These are phyloP conservation scores for Pygoscelis adeliae DNA, from an alignment of 2,113 vertebrate species.

Conservation along the genomic window DNA sequence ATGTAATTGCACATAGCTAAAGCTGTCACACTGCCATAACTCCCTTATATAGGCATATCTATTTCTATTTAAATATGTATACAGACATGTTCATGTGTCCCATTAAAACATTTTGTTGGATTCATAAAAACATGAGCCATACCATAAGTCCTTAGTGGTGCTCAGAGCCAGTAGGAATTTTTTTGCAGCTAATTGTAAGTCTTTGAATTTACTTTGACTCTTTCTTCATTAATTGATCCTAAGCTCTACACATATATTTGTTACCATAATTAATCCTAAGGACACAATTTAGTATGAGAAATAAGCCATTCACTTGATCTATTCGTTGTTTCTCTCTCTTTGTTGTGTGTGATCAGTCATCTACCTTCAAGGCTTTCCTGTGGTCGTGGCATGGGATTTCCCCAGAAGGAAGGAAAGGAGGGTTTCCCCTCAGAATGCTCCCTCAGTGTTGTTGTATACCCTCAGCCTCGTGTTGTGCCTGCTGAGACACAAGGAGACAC, in stretches of 20 bases:
- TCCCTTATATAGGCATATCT: not conserved
- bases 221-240: not conserved
- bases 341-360: not conserved
- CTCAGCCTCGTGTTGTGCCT: accelerated
- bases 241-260: not conserved
- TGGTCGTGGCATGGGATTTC: accelerated
- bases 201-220: not conserved
- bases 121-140: not conserved
- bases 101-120: not conserved
- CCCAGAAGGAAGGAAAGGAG: not conserved
- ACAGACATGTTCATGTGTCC: not conserved
- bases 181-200: not conserved
- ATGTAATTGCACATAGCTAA: not conserved
- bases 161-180: not conserved
- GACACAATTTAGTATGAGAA: not conserved
- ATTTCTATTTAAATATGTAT: not conserved
- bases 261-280: not conserved
- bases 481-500: not conserved
- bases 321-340: not conserved
- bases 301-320: not conserved
- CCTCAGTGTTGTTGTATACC: not conserved
- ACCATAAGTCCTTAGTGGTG: not conserved
- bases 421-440: not conserved
- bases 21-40: not conserved
- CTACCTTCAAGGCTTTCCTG: not conserved